phyloP scores from a whole-genome alignment of 2,113 vertebrate genomes.

The Erpornis zantholeuca region DNA sequence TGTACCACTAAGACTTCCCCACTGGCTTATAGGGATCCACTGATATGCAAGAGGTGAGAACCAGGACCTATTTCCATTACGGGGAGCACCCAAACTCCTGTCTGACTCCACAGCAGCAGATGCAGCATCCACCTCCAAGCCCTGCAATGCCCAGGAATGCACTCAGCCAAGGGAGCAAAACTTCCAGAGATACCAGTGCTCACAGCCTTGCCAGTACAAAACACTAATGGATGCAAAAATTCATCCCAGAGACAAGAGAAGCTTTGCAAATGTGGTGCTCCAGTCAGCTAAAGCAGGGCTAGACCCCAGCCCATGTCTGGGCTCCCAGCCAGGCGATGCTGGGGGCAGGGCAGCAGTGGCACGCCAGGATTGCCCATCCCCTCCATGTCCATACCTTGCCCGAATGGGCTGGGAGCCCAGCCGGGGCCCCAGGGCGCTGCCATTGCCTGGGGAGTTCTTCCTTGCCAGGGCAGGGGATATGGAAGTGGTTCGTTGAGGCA shows the following conservation, averaged over 20 bases:
- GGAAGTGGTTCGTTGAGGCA: constrained; percentile 98
- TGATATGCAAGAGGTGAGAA: neutral
- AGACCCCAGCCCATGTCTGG: fast-evolving
- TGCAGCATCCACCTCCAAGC: neutral
- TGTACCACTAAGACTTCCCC: neutral
- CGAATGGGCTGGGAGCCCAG: constrained; percentile 90
- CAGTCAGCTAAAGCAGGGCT: neutral
- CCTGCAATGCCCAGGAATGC: neutral
- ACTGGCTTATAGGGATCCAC: neutral
- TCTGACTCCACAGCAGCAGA: neutral
- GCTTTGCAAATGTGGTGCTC: neutral
- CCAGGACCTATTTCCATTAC: neutral
- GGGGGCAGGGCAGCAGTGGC: neutral
- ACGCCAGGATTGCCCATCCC: fast-evolving
- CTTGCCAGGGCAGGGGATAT: constrained; percentile 95
- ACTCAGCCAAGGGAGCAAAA: neutral
- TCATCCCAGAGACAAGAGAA: neutral
- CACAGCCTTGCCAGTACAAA: neutral
- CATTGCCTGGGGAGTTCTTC: constrained; percentile 95
- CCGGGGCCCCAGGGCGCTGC: constrained; percentile 85
- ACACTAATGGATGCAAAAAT: neutral
- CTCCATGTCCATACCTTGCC: constrained; percentile 80
- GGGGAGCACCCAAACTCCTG: neutral
- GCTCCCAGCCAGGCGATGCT: fast-evolving
- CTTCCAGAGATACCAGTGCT: neutral